Evolutionary conservation across 2,113 vertebrate species (phyloP), one percentile per base, ranked within the genome.

Genomic region (Typhlomys cinereus): DNA sequence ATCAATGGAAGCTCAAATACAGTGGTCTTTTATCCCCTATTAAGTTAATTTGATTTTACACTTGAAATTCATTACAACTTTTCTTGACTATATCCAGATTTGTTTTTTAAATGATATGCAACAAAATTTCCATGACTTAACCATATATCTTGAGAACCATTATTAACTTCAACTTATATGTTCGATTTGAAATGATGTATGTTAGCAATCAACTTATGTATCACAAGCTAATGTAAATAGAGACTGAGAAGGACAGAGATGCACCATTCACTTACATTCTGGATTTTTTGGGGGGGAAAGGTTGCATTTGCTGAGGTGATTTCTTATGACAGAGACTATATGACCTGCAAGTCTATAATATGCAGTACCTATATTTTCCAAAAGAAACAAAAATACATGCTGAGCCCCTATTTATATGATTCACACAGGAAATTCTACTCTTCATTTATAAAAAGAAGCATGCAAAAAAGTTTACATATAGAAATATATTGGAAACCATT

Each of bases 361-460:
- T 25, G 64, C 59, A 29, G 18, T 80, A 69, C 41, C 4, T 86
- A 7, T 23, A 91, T 83, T 86, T 81, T 59, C 75, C 48, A 21
- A 36, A 67, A 83, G 12, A 34, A 67, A 15, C 1, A 11, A 79
- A 61, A 66, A 67, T 21, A 64, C 31, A 6, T 83, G 7, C 14
- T 87, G 8, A n/a, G 62, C 6, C n/a, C 4, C 8, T 91, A 34
- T 46, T 52, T 80, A 76, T 52, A 34, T 50, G 48, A 74, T 57
- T 5, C 48, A 81, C 89, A 6, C n/a, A 83, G 27, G 34, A 17
- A 82, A 73, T 3, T n/a, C 46, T 41, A 62, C 2, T 41, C 6
- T 12, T 91, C 20, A 57, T 69, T 91, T 89, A 86, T 59, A 75
- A 52, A 21, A 76, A 71, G 74, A 85, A 75, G 88, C 73, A 57